Base-by-base conservation (phyloP, 2,113 vertebrate genomes). In the Hipposideros armiger region DNA sequence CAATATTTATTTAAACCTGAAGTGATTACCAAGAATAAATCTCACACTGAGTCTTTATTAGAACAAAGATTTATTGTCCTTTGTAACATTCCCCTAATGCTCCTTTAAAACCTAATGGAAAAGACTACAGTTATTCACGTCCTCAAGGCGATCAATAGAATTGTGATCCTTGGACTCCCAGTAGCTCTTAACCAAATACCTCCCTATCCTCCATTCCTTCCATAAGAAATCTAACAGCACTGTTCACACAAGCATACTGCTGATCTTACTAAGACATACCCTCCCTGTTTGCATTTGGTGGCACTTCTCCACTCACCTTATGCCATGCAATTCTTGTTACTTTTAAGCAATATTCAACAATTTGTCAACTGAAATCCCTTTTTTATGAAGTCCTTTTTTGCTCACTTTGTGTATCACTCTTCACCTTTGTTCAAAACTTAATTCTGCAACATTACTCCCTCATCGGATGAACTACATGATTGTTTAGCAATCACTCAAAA, bases 11-110 rank as follows among this genome's bases (percentile, higher is more conserved):
- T 94, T 87, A 87, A 93, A 80, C 9, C n/a, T 64, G 14, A 73
- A 88, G 76, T 62, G 45, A 64, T 86, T 64, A 81, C 26, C 54
- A 87, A 20, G 17, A 72, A 94, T 81, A 94, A 72, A 88, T 69
- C 74, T 87, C 54, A 54, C 62, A 92, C 17, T 64, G 80, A 83
- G 19, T 73, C n/a, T 84, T 32, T 52, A 26, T 42, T 74, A 32
- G 45, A 93, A 80, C 54, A 62, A 62, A 62, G 50, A 80, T 26
- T n/a, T 60, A 26, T 0, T 42, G 54, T 64, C 74, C 78, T 80
- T 52, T 24, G 1, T 93, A 72, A 87, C 70, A 80, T 14, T 80
- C 11, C 52, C 52, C 52, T 60, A 93, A 2, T 80, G 54, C 50
- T 52, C 74, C 54, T 87, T 80, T 45, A 86, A 86, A 86, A 86